Evolutionary conservation across 2,113 vertebrate species (phyloP).

Genomic region (Scomber scombrus): DNA sequence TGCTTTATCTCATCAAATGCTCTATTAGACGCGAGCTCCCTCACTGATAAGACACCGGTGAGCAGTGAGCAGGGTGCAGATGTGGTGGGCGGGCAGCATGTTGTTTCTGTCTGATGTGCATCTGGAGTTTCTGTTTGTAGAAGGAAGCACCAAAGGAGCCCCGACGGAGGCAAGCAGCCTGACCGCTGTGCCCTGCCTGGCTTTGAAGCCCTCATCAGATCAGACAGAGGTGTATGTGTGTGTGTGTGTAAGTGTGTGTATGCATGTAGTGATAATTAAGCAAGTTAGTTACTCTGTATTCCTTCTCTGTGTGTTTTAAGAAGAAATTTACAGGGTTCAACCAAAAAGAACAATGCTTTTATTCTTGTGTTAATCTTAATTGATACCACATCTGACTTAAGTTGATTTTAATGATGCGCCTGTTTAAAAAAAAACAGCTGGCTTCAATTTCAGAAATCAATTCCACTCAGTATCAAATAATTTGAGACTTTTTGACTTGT

Average conservation of each 20-base stretch:
- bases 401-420: no score
- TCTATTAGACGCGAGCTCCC: conserved; percentile 22
- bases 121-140: conserved; percentile 59
- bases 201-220: conserved; percentile 67
- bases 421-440: no score
- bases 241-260: not conserved
- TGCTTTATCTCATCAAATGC: conserved; percentile 49
- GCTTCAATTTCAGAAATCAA: no score
- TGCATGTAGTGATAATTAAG: conserved; percentile 9
- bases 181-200: conserved; percentile 15
- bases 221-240: not conserved
- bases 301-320: not conserved
- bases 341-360: not conserved
- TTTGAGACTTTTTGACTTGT: no score
- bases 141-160: conserved; percentile 41
- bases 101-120: conserved; percentile 40
- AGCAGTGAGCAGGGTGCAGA: conserved; percentile 37
- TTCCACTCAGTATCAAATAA: no score
- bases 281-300: not conserved
- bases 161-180: conserved; percentile 18
- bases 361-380: not conserved
- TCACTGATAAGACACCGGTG: conserved; percentile 19
- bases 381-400: no score
- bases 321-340: not conserved
- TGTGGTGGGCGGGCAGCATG: conserved; percentile 33